A percentile compares a stretch with the other conserved stretches of the same genome.
Evolutionary conservation across 2,797 vertebrate species (phyloP).

Genomic region (Eremophila alpestris): DNA sequence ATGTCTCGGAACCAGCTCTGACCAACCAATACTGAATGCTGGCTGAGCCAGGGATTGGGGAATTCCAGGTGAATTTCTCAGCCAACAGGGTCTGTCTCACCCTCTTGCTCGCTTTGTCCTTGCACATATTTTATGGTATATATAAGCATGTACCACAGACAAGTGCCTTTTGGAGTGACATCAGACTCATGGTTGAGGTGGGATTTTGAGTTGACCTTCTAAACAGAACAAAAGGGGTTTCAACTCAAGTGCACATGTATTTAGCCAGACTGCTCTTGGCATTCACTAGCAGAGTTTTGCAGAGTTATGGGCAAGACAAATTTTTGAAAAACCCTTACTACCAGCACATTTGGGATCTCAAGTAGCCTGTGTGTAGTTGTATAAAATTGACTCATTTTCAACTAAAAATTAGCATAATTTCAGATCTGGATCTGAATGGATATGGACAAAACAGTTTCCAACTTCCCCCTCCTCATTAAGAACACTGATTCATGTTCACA

Average conservation of each 20-base stretch:
- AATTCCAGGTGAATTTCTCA: not conserved
- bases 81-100: not conserved
- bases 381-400: not conserved
- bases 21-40: not conserved
- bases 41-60: not conserved
- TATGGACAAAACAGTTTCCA: not conserved
- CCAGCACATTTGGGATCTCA: not conserved
- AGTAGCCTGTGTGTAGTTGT: not conserved
- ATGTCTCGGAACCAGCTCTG: not conserved
- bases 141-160: not conserved
- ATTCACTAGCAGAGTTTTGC: not conserved
- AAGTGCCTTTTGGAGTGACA: not conserved
- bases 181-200: not conserved
- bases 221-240: not conserved
- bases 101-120: not conserved
- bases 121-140: accelerated
- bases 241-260: not conserved
- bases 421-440: not conserved
- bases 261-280: not conserved
- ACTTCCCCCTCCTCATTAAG: not conserved
- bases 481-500: not conserved
- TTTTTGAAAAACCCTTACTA: not conserved
- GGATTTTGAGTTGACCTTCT: not conserved
- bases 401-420: not conserved
- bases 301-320: not conserved